Percentiles rank a stretch among this genome's conserved stretches.
phyloP scores from a whole-genome alignment of 1,140 invertebrate species.

The Myzus persicae region DNA sequence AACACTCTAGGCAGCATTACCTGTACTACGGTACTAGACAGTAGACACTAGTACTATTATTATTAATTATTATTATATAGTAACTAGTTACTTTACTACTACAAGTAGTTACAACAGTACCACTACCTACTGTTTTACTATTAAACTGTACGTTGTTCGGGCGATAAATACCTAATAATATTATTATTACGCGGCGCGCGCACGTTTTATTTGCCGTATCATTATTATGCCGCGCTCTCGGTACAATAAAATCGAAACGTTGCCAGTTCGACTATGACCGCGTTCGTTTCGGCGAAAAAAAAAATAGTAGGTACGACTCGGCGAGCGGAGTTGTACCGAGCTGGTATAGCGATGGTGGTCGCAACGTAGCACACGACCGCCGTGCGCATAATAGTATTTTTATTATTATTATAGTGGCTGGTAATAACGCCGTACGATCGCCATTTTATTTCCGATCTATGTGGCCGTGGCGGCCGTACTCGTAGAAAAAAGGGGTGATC shows the following conservation, averaged over 20 bases:
- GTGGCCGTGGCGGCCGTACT: too few species aligned
- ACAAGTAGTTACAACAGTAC: not conserved
- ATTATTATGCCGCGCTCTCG: not conserved
- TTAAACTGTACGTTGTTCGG: not conserved
- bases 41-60: not conserved
- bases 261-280: constrained; percentile 19
- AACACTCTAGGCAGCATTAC: not conserved
- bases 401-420: not conserved
- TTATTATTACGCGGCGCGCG: not conserved
- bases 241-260: constrained; percentile 30
- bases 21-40: not conserved
- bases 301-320: not conserved
- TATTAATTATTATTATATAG: not conserved
- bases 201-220: too few species aligned
- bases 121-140: not conserved
- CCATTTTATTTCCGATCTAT: not conserved
- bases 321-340: not conserved
- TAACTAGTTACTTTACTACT: not conserved
- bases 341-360: not conserved
- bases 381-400: not conserved
- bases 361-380: not conserved
- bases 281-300: not conserved
- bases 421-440: not conserved
- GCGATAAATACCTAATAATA: not conserved
- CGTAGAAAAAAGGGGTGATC: too few species aligned